These are phyloP conservation scores for Drosophila azteca DNA, from an alignment of 1,140 invertebrate species.

Conservation along the genomic window DNA sequence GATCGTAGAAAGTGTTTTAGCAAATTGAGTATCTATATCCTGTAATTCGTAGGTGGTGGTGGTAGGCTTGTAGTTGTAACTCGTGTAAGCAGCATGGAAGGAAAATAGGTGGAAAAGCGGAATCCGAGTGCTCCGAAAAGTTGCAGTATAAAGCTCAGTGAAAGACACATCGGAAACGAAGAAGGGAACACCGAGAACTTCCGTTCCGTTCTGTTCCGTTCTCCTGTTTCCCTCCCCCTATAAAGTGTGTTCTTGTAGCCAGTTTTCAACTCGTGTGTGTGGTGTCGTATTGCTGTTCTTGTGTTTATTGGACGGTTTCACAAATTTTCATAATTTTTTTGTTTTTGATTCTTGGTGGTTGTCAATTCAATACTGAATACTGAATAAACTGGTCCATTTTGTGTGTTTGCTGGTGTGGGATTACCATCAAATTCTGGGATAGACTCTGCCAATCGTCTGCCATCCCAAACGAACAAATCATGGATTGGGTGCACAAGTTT, in stretches of 20 bases:
- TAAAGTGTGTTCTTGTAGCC: slow-evolving; percentile 63
- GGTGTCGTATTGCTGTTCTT: slow-evolving; percentile 59
- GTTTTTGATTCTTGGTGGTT: slow-evolving; percentile 71
- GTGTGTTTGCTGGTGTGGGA: slow-evolving; percentile 51
- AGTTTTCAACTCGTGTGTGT: slow-evolving; percentile 78
- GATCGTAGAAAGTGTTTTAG: slow-evolving; percentile 25
- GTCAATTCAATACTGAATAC: slow-evolving; percentile 73
- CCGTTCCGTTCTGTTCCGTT: background rate
- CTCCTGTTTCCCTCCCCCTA: background rate
- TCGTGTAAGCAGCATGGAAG: slow-evolving; percentile 63
- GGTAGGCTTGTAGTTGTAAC: slow-evolving; percentile 29
- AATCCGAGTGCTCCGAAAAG: slow-evolving; percentile 27
- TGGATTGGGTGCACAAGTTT: slow-evolving; percentile 39
- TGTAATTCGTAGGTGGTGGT: slow-evolving; percentile 40
- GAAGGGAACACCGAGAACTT: background rate
- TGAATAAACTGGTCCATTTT: slow-evolving; percentile 79
- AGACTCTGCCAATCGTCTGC: slow-evolving; percentile 4
- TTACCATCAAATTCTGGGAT: slow-evolving; percentile 30
- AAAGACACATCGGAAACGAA: slow-evolving; percentile 42
- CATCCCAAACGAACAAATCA: slow-evolving; percentile 26
- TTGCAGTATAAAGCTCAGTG: slow-evolving; percentile 56
- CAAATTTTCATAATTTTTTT: slow-evolving; percentile 76
- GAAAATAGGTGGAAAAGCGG: slow-evolving; percentile 40
- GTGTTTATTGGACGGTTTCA: slow-evolving; percentile 78
- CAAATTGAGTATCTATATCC: slow-evolving; percentile 32